Evolutionary conservation across 2,888 invertebrate genomes (phyloP), one percentile per base, ranked within the genome.

Genomic region (Bellardia bayeri): DNA sequence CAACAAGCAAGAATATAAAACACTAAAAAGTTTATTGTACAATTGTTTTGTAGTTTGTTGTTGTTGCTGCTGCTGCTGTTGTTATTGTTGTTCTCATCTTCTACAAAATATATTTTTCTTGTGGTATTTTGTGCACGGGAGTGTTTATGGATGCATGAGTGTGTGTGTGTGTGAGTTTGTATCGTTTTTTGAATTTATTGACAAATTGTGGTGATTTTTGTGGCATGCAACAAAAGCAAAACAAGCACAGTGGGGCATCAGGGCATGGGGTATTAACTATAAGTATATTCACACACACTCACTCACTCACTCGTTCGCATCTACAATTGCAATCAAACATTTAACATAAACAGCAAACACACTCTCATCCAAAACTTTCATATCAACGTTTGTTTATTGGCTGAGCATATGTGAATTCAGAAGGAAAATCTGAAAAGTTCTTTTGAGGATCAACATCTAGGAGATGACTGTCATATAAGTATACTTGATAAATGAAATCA

Each of bases 131-230:
- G 14, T 61, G 23, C 23, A 63, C 16, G n/a, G 37, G 23, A 30
- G 37, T 63, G 49, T 74, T 45, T 45, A 45, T 45, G 45, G 11
- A 45, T 45, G 45, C 13, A 37, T 5, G 37, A 6, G 14, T 74
- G 8, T 16, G 3, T 30, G 71, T 64, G 37, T 72, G n/a, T 71
- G n/a, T 64, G 30, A 23, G 78, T 84, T 79, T 86, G 56, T 75
- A 78, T 69, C 66, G 78, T 91, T 90, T 92, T 91, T 90, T 90
- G 89, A 90, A 91, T 92, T 92, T 92, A 91, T 91, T 92, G 91
- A 92, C 92, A 92, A 91, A 91, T 91, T 91, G 91, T 92, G 92
- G 92, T 92, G 92, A 92, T 92, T 91, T 91, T 90, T 92, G 92
- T 92, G 91, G 85, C 83, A 86, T 86, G 80, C 86, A 88, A 82